A percentile compares a stretch with the other conserved stretches of the same genome.
Evolutionary conservation across 2,113 vertebrate species (phyloP).

Genomic region (Smithornis capensis): DNA sequence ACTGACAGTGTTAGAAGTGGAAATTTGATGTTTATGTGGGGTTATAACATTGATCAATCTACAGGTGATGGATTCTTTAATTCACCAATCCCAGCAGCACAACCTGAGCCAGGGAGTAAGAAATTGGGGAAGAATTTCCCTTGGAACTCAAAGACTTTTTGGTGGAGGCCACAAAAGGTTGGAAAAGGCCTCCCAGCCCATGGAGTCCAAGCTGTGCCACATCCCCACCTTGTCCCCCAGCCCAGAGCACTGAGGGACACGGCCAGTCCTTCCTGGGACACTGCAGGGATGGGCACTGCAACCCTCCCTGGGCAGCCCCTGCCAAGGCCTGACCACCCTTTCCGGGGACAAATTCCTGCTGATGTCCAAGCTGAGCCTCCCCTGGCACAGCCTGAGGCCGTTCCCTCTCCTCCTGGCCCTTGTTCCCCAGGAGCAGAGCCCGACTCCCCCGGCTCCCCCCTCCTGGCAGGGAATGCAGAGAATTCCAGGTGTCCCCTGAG

Average conservation of each 20-base stretch:
- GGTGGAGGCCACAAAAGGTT: not conserved
- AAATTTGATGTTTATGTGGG: not conserved
- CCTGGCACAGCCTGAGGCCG: not conserved
- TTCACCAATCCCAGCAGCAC: not conserved
- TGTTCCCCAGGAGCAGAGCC: not conserved
- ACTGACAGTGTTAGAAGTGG: not conserved
- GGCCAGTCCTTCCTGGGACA: too few species aligned
- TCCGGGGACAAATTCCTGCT: too few species aligned
- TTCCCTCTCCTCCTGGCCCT: not conserved
- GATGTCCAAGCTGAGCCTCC: rapidly evolving
- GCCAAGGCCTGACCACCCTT: too few species aligned
- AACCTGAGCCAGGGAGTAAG: not conserved
- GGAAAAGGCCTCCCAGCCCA: not conserved
- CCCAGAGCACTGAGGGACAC: not conserved
- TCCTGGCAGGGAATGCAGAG: not conserved
- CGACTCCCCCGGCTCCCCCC: not conserved
- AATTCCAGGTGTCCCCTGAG: not conserved
- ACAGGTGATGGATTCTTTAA: not conserved
- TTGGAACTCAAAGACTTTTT: not conserved
- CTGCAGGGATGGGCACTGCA: too few species aligned
- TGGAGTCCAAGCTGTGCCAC: rapidly evolving
- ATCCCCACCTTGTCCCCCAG: rapidly evolving
- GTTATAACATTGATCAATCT: not conserved
- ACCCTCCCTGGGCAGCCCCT: not conserved
- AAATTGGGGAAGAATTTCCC: not conserved